Conservation (phyloP, 2,888 invertebrate species). For the Halictus quadricinctus region DNA sequence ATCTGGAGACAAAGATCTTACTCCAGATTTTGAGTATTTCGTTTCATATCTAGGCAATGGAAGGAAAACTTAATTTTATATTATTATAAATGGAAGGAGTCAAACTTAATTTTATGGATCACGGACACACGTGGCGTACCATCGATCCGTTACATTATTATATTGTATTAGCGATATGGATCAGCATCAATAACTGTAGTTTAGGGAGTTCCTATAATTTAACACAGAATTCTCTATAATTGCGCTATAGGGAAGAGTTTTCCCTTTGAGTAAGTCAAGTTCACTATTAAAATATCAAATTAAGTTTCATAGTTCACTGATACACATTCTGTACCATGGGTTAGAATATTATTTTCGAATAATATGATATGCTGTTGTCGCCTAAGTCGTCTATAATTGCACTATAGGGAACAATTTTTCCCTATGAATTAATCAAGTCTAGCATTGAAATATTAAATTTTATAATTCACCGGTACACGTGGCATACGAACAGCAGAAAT, state of each 20-base stretch:
- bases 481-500: too few relatives aligned
- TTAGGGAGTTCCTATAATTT: not conserved
- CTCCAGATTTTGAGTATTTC: not conserved
- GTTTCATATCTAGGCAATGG: too few relatives aligned
- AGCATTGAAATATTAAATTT: not conserved
- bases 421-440: not conserved
- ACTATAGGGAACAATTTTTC: not conserved
- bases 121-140: not conserved
- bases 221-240: not conserved
- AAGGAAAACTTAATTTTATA: not conserved
- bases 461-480: not conserved
- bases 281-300: too few relatives aligned
- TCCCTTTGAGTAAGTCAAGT: too few relatives aligned
- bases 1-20: slow-evolving; percentile 4
- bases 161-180: not conserved
- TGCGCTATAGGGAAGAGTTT: not conserved
- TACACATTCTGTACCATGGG: too few relatives aligned
- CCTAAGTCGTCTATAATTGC: too few relatives aligned
- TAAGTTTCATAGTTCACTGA: too few relatives aligned
- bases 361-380: too few relatives aligned
- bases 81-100: too few relatives aligned
- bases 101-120: not conserved
- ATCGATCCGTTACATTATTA: not conserved
- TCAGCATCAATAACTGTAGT: not conserved
- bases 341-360: too few relatives aligned